Percentiles rank a stretch among this genome's conserved stretches.
Conservation (phyloP, 2,888 invertebrate genomes). For the Limnephilus auricula region DNA sequence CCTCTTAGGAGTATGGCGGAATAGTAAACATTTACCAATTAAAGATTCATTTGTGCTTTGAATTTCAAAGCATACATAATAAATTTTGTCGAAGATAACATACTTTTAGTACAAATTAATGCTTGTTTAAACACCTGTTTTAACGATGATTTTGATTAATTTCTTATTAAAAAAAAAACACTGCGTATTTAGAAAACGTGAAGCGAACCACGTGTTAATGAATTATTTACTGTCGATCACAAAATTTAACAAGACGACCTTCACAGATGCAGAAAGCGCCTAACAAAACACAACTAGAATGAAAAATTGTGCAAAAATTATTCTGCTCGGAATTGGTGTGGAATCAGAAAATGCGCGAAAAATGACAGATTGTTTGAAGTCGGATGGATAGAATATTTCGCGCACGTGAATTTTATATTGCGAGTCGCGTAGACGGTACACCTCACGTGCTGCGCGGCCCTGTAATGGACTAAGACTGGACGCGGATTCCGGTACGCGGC, state of each 20-base stretch:
- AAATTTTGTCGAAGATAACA: too few species aligned
- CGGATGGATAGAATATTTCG: neutral
- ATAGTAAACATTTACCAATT: too few species aligned
- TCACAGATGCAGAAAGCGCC: constrained; percentile 15
- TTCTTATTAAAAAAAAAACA: neutral
- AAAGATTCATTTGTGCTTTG: too few species aligned
- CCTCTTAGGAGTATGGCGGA: too few species aligned
- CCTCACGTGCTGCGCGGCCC: constrained; percentile 15
- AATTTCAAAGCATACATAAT: too few species aligned
- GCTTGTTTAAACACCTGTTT: neutral
- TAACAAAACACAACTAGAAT: neutral
- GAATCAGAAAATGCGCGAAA: neutral
- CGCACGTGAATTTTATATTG: neutral
- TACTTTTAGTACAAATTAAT: too few species aligned
- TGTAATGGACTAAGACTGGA: constrained; percentile 4
- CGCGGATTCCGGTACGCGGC: neutral
- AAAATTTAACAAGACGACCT: constrained; percentile 9
- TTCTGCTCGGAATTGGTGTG: neutral
- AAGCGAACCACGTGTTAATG: constrained; percentile 14
- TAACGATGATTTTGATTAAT: neutral
- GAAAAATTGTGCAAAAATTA: neutral
- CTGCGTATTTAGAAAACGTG: neutral
- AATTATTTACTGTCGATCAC: neutral
- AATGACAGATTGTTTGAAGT: neutral
- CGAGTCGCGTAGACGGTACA: constrained; percentile 2